These are phyloP conservation scores for Mesoclemmys tuberculata DNA, from an alignment of 2,113 vertebrate species.

Conservation along the genomic window DNA sequence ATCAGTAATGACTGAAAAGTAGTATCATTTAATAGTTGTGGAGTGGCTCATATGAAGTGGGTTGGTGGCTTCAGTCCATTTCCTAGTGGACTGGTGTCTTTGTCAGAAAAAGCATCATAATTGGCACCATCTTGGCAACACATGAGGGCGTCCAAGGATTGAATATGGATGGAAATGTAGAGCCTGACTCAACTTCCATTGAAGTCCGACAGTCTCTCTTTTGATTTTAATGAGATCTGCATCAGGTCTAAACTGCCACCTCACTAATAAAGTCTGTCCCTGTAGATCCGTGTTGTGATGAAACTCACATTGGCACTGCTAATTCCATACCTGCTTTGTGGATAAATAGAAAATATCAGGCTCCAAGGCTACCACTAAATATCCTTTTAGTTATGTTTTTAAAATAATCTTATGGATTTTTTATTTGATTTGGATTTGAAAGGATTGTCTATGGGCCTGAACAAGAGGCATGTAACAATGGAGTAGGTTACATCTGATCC, in stretches of 20 bases:
- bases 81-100: neutral
- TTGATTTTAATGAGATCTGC: accelerated
- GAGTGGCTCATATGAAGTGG: neutral
- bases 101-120: neutral
- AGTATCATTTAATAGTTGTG: neutral
- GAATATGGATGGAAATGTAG: neutral
- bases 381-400: neutral
- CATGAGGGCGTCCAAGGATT: neutral
- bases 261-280: accelerated
- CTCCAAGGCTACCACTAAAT: neutral
- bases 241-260: neutral
- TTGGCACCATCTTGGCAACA: neutral
- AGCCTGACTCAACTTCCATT: neutral
- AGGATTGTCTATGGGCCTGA: neutral
- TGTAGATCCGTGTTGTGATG: accelerated
- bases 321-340: neutral
- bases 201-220: neutral
- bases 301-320: neutral
- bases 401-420: no score
- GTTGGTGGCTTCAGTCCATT: neutral
- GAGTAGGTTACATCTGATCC: neutral
- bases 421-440: no score
- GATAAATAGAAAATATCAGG: neutral
- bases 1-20: neutral
- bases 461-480: neutral